A percentile compares a stretch with the other conserved stretches of the same genome.
phyloP scores from a whole-genome alignment of 2,797 vertebrate species.

The Fistularia commersonii region DNA sequence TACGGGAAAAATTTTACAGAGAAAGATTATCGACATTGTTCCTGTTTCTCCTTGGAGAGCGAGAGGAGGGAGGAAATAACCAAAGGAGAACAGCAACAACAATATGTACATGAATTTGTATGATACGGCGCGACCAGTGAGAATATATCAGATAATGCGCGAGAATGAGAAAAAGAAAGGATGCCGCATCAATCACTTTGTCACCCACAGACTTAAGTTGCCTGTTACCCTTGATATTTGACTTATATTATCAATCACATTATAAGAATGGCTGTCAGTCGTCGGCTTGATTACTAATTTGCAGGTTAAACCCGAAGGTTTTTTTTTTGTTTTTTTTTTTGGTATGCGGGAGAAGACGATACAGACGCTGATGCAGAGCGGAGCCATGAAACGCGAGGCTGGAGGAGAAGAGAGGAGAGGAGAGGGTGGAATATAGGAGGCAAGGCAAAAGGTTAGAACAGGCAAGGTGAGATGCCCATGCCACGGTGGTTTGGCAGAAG shows the following conservation, averaged over 20 bases:
- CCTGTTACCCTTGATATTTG: conserved; percentile 3
- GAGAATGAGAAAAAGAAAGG: not conserved
- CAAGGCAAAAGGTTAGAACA: conserved; percentile 27
- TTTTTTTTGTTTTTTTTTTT: too few species aligned
- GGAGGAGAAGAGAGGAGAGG: not conserved
- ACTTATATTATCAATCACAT: conserved; percentile 1
- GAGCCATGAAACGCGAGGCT: too few species aligned
- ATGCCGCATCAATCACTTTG: not conserved
- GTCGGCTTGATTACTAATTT: conserved; percentile 6
- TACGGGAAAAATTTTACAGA: too few species aligned
- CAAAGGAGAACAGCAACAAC: not conserved
- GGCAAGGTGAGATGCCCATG: conserved; percentile 32
- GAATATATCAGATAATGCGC: conserved; percentile 2
- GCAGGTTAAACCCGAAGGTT: not conserved
- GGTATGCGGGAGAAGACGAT: too few species aligned
- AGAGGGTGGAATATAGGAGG: not conserved
- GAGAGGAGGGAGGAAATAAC: not conserved
- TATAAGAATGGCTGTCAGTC: not conserved
- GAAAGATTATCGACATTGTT: too few species aligned
- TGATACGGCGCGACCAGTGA: not conserved
- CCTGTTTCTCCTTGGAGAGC: not conserved
- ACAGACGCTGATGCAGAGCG: too few species aligned
- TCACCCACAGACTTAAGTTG: not conserved
- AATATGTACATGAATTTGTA: not conserved
- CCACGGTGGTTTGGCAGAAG: conserved; percentile 59